Base-by-base conservation (phyloP, 2,797 vertebrate genomes). In the Crotalus adamanteus region DNA sequence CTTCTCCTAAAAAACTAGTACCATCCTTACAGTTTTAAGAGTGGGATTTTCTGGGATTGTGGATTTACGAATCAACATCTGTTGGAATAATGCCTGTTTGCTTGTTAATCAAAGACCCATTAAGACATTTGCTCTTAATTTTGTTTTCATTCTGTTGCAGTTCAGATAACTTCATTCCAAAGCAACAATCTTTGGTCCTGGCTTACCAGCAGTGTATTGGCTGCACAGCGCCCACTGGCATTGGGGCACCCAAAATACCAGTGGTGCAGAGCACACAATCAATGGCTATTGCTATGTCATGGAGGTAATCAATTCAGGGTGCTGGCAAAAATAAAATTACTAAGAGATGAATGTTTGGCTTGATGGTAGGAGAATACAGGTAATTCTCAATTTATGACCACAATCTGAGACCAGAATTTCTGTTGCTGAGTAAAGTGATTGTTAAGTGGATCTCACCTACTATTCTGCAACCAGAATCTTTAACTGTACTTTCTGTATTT, bases 261-360 rank as follows among this genome's bases (percentile, higher is more conserved):
- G 94, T 0, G 98, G 98, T 4, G 98, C 98, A 0, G 98, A 98
- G 59, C 98, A 98, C 85, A 94, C 96, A 0, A 94, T 98, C 55
- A 9, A 98, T 53, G 97, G 97, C 25, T 95, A 93, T 28, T 96
- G 92, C 88, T 97, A 95, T 61, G 95, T 96, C 3, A 98, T 98
- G 97, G 98, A 98, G 97, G 98, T 98, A 93, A 93, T 65, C 31
- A 18, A 2, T 16, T 59, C 22, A 61, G n/a, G 25, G 26, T 12
- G 26, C 12, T 20, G 9, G 42, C 59, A 7, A 59, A 37, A 37
- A 31, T 11, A 73, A 4, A 3, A 91, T 20, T 31, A 28, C 3
- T 18, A 61, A 25, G 8, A 8, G 20, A 14, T 26, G 37, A 51
- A 51, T 56, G 11, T 28, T 26, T 31, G 37, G 22, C 8, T 20